phyloP scores from a whole-genome alignment of 1,140 invertebrate genomes.

The Elysia chlorotica region DNA sequence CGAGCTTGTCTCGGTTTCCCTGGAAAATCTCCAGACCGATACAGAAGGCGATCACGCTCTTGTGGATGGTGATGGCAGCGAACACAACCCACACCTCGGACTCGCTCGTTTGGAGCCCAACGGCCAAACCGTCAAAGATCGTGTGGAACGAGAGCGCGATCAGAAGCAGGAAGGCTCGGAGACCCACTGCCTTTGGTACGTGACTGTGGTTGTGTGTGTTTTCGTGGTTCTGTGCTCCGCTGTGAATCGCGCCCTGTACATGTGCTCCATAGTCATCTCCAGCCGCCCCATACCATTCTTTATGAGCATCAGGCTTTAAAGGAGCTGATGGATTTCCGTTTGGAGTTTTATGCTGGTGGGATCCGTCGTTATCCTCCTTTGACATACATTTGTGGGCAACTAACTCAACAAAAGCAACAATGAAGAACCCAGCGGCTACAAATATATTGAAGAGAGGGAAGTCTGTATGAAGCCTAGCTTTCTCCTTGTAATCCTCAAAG shows the following conservation, averaged over 20 bases:
- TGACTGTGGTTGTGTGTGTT: neutral
- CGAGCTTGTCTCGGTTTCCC: constrained; percentile 64
- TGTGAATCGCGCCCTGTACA: too few relatives aligned
- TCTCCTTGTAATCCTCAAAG: constrained; percentile 35
- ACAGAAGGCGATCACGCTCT: constrained; percentile 79
- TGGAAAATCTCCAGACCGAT: constrained; percentile 72
- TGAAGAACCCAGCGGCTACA: constrained; percentile 65
- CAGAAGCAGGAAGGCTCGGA: constrained; percentile 46
- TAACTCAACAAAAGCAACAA: constrained; percentile 66
- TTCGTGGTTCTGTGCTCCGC: neutral
- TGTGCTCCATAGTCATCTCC: neutral
- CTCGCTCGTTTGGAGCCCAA: constrained; percentile 52
- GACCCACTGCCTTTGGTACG: neutral
- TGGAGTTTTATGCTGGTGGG: neutral
- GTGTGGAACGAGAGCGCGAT: constrained; percentile 51
- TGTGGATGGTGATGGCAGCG: constrained; percentile 69
- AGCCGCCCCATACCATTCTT: neutral
- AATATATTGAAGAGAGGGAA: constrained; percentile 39
- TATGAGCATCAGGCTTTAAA: too few relatives aligned
- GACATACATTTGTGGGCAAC: constrained; percentile 52
- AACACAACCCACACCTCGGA: constrained; percentile 74
- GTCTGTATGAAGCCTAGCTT: constrained; percentile 1
- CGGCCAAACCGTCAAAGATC: constrained; percentile 50
- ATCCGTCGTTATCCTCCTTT: neutral
- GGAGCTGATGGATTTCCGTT: neutral